Base-by-base conservation (phyloP, 2,888 invertebrate genomes). In the Ommatoiulus sabulosus region DNA sequence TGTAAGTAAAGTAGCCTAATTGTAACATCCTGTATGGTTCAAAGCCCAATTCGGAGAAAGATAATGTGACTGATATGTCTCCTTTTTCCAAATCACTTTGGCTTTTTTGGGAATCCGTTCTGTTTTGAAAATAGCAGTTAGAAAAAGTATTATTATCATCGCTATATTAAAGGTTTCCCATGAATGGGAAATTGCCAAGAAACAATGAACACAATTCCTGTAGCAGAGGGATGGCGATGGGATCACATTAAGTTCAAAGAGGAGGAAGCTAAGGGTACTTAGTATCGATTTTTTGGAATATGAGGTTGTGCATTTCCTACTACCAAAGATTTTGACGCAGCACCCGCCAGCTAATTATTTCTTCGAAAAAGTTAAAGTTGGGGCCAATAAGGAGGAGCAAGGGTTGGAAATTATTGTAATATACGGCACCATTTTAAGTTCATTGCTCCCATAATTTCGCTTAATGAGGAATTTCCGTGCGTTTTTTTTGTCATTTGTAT, bases 391-490 rank as follows among this genome's bases (percentile, higher is more conserved):
- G 80, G 80, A 80, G 80, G 80, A 35, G 80, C 80, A 80, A 80
- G 80, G 80, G 35, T 35, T 12, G 80, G 20, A 80, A 80, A 80
- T 24, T 72, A 72, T 80, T 80, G 80, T 80, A 35, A 80, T 35
- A 35, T 80, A 80, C 80, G 35, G 72, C 20, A 20, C 20, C 35
- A 80, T 80, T 35, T 35, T 20, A 80, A 80, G 80, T 80, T 80
- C 80, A 12, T 80, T 80, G 80, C 24, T 80, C 80, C 80, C 20
- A 2, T 10, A 80, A 80, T 80, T 80, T 80, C 80, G 35, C 35
- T 80, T 80, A 80, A 80, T 80, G 80, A 80, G 80, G 80, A 80
- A 80, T 80, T 80, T 80, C 80, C 80, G 80, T 80, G 80, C 35
- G 80, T 20, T 80, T 80, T 80, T 63, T 63, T 80, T 80, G 80